Conservation (phyloP, 2,113 vertebrate genomes). For the Brachypodius melanocephalos region DNA sequence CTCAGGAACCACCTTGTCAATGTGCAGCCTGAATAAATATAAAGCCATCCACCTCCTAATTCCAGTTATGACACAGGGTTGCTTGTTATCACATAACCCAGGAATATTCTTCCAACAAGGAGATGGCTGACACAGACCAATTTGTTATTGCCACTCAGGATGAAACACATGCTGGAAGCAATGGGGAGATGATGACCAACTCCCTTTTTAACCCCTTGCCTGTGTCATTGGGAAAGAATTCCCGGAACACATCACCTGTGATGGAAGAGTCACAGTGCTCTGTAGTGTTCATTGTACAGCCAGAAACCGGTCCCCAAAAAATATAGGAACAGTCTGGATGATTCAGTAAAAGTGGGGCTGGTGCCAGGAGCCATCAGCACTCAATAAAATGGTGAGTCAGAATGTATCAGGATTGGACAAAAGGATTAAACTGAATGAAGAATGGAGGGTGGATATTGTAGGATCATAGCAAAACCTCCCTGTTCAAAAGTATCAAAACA, state of each 20-base stretch:
- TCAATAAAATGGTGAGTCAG: conserved; percentile 1
- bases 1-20: background rate
- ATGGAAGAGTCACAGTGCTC: background rate
- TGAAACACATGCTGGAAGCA: background rate
- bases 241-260: background rate
- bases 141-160: background rate
- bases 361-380: background rate
- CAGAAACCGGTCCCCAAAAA: background rate
- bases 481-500: background rate
- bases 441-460: background rate
- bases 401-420: background rate
- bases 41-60: background rate
- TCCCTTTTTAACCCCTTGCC: background rate
- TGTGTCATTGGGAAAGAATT: background rate
- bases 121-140: background rate
- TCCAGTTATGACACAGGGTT: background rate
- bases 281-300: background rate
- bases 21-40: background rate
- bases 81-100: background rate
- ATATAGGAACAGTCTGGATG: background rate
- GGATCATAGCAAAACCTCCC: background rate
- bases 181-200: background rate
- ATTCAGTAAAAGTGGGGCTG: background rate
- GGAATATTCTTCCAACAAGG: background rate
- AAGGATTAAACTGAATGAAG: background rate